A percentile compares a stretch with the other conserved stretches of the same genome.
These are phyloP conservation scores for Panthera uncia DNA, from an alignment of 2,113 vertebrate species.

Conservation along the genomic window DNA sequence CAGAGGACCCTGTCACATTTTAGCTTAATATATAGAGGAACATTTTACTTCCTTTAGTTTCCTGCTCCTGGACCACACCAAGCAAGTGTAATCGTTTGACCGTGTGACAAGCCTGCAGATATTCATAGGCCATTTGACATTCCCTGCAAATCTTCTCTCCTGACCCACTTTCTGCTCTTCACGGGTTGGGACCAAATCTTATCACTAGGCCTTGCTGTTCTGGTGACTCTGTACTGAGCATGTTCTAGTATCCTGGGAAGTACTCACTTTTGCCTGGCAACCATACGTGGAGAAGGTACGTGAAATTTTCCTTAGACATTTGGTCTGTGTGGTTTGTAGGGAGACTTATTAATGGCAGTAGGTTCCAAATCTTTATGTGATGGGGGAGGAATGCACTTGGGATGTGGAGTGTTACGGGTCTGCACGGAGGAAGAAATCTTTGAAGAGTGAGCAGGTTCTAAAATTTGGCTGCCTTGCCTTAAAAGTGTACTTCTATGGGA, in stretches of 20 bases:
- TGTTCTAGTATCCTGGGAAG: background rate
- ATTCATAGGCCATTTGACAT: background rate
- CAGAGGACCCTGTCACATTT: background rate
- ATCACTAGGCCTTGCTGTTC: background rate
- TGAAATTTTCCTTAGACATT: background rate
- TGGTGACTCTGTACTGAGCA: background rate
- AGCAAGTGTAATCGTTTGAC: background rate
- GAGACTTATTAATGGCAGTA: background rate
- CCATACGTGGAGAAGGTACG: background rate
- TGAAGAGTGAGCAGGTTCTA: constrained; percentile 14
- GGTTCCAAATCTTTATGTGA: background rate
- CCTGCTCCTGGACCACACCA: background rate
- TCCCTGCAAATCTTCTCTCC: background rate
- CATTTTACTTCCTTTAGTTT: background rate
- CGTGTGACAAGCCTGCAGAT: background rate
- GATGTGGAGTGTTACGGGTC: background rate
- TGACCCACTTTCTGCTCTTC: background rate
- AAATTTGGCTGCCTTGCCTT: background rate
- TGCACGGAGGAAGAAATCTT: background rate
- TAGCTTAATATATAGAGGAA: background rate
- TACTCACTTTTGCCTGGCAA: background rate
- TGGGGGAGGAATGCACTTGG: background rate
- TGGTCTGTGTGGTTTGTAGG: background rate
- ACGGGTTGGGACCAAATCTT: background rate
- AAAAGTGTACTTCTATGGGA: background rate